phyloP scores from a whole-genome alignment of 2,113 vertebrate genomes.

The Picathartes gymnocephalus region DNA sequence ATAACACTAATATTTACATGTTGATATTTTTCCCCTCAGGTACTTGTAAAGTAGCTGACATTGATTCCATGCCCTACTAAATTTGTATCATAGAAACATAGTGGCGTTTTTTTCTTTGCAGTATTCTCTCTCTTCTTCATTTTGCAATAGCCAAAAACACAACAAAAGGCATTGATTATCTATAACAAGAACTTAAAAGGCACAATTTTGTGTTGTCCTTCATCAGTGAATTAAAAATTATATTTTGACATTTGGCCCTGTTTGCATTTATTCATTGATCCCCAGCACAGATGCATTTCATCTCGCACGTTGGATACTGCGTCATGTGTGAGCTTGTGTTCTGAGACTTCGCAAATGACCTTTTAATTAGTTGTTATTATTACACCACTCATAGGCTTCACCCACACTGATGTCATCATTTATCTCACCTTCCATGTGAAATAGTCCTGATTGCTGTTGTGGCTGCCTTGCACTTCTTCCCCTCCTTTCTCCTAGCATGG shows the following conservation, averaged over 20 bases:
- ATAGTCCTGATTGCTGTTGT: background rate
- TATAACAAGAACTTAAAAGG: background rate
- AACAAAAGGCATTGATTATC: background rate
- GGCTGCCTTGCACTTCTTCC: background rate
- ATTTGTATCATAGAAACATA: background rate
- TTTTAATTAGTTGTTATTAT: background rate
- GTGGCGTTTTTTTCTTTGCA: background rate
- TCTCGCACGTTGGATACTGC: accelerated
- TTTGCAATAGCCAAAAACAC: background rate
- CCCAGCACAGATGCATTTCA: background rate
- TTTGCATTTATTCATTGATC: background rate
- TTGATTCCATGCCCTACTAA: background rate
- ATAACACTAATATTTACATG: background rate
- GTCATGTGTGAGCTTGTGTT: background rate
- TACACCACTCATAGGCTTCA: background rate
- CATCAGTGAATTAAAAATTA: background rate
- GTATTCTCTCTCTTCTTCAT: background rate
- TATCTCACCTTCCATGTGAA: background rate
- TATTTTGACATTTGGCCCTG: background rate
- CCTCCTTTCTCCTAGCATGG: background rate
- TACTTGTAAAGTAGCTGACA: background rate
- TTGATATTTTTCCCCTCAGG: background rate
- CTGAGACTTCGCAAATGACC: background rate
- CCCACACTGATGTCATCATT: background rate
- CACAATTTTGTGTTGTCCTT: background rate